Evolutionary conservation across 2,888 invertebrate genomes (phyloP), one percentile per base, ranked within the genome.

Genomic region (Quadroppia sp.): DNA sequence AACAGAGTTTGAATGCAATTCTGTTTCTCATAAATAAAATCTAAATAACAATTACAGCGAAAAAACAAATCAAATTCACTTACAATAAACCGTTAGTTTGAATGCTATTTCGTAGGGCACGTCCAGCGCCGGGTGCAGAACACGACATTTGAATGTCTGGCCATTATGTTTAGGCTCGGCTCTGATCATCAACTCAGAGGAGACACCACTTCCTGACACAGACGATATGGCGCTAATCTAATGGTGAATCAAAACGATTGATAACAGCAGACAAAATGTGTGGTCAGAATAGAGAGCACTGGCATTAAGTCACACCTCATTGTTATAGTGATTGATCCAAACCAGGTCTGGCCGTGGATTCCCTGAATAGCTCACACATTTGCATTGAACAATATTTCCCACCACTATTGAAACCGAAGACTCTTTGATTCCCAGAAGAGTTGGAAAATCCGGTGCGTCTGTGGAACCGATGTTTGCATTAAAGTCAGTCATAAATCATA

Each of bases 391-490:
- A n/a, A 76, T 73, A 64, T 75, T 74, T 17, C 77, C 76, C 36
- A 71, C 75, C 48, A 53, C 50, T n/a, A 77, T 53, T 53, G 77
- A 71, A 30, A 48, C 50, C n/a, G 15, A 30, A 50, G 67, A 64
- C 23, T 76, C 75, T 25, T 76, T 75, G 36, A 77, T 76, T 7
- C 77, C 77, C 50, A 74, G 42, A 59, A 78, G 73, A 70, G 71
- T 76, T 36, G 77, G 78, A n/a, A 50, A 40, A 74, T 76, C 76
- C 20, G 78, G 78, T 25, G 78, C 76, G 75, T 78, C 78, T 78
- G 23, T 23, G 32, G 36, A 69, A 25, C 23, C 45, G 45, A 25
- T 69, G 53, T 50, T 72, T 72, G 56, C 61, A 56, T 72, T 72
- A 56, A 48, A 59, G 36, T 61, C 42, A 71, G 42, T 32, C 71